Base-by-base conservation (phyloP, 2,113 vertebrate species). In the Microcebus lehilahytsara region DNA sequence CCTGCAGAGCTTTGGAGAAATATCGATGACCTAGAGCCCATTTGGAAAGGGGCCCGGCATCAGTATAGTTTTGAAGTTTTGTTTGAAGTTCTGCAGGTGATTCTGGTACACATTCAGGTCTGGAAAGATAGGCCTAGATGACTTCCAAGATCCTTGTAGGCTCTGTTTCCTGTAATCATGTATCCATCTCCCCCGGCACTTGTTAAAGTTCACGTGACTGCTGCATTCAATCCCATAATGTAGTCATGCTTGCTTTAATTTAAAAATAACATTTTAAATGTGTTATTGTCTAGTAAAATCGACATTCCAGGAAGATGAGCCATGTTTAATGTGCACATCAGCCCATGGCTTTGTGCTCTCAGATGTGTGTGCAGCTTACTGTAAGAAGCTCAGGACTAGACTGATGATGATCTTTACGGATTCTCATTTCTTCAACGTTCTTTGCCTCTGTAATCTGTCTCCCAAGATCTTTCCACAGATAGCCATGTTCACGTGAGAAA, bases 261-360 rank as follows among this genome's bases (percentile, higher is more conserved):
- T 85, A 88, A 87, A 90, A 56, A 32, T 67, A 86, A 58, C 46
- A n/a, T 56, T 88, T 96, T 69, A 75, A 81, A 72, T 83, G 25
- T 49, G 8, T 77, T 81, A 37, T 77, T 74, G 56, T 30, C 87
- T 77, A 67, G 72, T 93, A 69, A 94, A 77, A 75, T 34, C 71
- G 51, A 89, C 40, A 34, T 34, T 64, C 75, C 34, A 66, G 51
- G 51, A 89, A 81, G 22, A 67, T 20, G 17, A 4, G 30, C 30
- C 8, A 3, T 71, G 30, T 86, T 83, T 85, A 10, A 85, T 95
- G 67, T 86, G 79, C 49, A 27, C 4, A 32, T 62, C 20, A 51
- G 64, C 10, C 23, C 66, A 9, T 0, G 4, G 49, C 27, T 79
- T 62, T 87, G 40, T 64, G 42, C 19, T 53, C 40, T 67, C 30